These are phyloP conservation scores for Albula goreensis DNA, from an alignment of 2,113 vertebrate species.

Conservation along the genomic window DNA sequence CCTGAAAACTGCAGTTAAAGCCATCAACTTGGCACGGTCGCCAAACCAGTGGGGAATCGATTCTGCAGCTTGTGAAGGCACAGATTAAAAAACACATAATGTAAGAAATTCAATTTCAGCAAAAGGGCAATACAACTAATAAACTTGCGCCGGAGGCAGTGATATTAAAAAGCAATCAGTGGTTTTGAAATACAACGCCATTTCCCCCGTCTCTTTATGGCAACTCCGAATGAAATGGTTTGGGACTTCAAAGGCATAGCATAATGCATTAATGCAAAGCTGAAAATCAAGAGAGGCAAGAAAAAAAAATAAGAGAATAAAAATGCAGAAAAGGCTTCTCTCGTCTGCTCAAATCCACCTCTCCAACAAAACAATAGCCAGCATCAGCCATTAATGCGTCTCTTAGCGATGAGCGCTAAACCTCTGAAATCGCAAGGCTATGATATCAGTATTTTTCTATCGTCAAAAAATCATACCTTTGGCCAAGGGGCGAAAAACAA, in stretches of 20 bases:
- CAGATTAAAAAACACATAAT: constrained; percentile 68
- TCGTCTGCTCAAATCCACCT: neutral
- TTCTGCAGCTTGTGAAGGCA: constrained; percentile 57
- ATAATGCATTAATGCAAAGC: constrained; percentile 7
- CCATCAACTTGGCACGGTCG: constrained; percentile 28
- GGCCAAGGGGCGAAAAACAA: neutral
- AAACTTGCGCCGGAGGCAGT: constrained; percentile 59
- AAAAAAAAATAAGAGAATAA: neutral
- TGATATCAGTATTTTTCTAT: neutral
- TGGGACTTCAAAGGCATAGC: constrained; percentile 17
- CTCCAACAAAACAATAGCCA: constrained; percentile 14
- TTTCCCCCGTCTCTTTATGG: constrained; percentile 47
- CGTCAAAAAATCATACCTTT: neutral
- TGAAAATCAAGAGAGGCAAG: neutral
- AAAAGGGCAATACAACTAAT: constrained; percentile 67
- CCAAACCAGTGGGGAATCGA: constrained; percentile 50
- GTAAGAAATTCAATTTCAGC: constrained; percentile 69
- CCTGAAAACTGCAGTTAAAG: constrained; percentile 57
- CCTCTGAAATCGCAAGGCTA: neutral
- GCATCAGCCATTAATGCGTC: neutral
- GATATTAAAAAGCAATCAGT: constrained; percentile 74
- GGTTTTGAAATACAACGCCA: constrained; percentile 55
- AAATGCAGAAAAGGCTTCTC: neutral
- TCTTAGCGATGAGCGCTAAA: neutral
- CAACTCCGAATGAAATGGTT: constrained; percentile 11